Base-by-base conservation (phyloP, 2,888 invertebrate species). In the Esperia sulphurella region DNA sequence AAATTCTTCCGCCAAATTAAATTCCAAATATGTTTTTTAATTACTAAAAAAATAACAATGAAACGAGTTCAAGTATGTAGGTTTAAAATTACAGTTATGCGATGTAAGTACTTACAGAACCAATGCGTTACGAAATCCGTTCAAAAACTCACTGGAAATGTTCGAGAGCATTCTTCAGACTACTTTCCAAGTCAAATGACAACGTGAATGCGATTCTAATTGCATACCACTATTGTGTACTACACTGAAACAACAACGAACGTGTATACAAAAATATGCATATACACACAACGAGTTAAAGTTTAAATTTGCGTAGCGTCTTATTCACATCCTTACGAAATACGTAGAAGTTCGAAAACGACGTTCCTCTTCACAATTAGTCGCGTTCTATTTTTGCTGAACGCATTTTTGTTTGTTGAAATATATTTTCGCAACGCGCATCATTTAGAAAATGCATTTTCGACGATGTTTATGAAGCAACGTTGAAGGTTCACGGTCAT, bases 111-210 rank as follows among this genome's bases (percentile, higher is more conserved):
- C 31, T 9, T 31, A 31, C 31, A 42, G 14, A 39, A 10, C 37
- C 28, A 41, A 44, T 39, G 41, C 43, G 44, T 84, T 76, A 72
- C 76, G 62, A 75, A 74, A 69, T 59, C 63, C 60, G 59, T 66
- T 68, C 3, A 59, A 73, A 78, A 76, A 77, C 75, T 73, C 70
- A 68, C 59, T 66, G 52, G 59, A 68, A 71, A 69, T 65, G 66
- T 63, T 54, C 51, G 54, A 65, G 54, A 65, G 63, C 69, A 78
- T 79, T 81, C 77, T 75, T 65, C 57, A 54, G 58, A 57, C 79
- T 77, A 58, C 63, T 85, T 84, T 78, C 81, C 78, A 83, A 85
- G 77, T 82, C 82, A 81, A 83, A 86, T 81, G 69, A 69, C 73
- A 74, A 76, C 79, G 71, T 74, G 77, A 67, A 60, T 53, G 66